These are phyloP conservation scores for Paracanthobrama guichenoti DNA, from an alignment of 2,113 vertebrate genomes.

Conservation along the genomic window DNA sequence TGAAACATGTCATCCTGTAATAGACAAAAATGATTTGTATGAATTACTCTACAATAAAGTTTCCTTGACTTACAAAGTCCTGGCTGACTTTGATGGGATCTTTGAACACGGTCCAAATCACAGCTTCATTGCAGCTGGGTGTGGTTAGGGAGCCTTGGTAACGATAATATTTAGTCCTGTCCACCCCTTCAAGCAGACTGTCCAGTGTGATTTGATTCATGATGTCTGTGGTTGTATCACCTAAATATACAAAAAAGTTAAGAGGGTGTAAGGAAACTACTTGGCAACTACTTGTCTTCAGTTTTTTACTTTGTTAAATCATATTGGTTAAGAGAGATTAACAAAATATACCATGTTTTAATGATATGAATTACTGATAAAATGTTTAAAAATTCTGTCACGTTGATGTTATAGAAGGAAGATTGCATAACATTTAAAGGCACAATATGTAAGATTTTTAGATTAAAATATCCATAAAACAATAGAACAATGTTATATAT, in stretches of 20 bases:
- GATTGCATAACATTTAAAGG: too few species aligned
- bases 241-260: conserved; percentile 23
- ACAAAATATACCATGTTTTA: neutral
- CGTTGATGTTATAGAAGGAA: too few species aligned
- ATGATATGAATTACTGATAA: too few species aligned
- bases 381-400: too few species aligned
- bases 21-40: neutral
- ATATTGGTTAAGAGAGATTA: neutral
- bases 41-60: neutral
- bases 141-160: conserved; percentile 79
- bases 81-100: conserved; percentile 69
- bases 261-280: neutral
- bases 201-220: conserved; percentile 59
- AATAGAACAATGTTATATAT: too few species aligned
- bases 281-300: neutral
- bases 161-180: conserved; percentile 69
- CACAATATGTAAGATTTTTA: too few species aligned
- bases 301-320: neutral
- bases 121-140: conserved; percentile 68
- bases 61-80: conserved; percentile 62
- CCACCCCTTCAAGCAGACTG: conserved; percentile 66
- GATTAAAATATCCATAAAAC: too few species aligned
- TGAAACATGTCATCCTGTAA: neutral
- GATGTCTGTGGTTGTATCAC: neutral
- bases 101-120: conserved; percentile 77